Evolutionary conservation across 2,797 vertebrate species (phyloP).

Genomic region (Microctenopoma steveboyesi): DNA sequence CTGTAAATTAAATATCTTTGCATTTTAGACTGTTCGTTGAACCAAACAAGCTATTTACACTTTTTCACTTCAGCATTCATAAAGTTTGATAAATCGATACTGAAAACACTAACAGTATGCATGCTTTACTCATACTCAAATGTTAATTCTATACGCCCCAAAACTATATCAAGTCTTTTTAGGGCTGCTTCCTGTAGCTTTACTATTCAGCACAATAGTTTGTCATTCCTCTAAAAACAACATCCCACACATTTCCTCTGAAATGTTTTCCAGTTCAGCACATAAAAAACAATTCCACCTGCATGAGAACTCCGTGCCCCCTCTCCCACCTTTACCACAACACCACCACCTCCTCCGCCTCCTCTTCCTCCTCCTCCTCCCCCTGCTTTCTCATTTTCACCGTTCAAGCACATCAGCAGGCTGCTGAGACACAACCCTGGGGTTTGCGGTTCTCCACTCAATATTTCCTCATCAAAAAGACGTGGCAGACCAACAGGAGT

Average conservation of each 20-base stretch:
- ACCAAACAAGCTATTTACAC: background rate
- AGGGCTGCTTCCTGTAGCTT: constrained; percentile 40
- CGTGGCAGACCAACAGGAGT: constrained; percentile 59
- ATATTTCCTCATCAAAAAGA: constrained; percentile 74
- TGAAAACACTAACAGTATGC: background rate
- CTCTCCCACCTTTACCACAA: constrained; percentile 69
- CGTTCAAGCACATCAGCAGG: constrained; percentile 65
- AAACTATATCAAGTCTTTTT: constrained; percentile 13
- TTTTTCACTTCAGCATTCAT: background rate
- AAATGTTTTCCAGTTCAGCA: constrained; percentile 74
- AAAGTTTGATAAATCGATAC: background rate
- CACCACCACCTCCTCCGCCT: constrained; percentile 28
- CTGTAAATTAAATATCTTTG: background rate
- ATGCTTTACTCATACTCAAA: background rate
- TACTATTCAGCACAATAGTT: constrained; percentile 46
- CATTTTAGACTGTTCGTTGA: background rate
- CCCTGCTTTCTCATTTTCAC: constrained; percentile 47
- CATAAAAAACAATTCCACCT: constrained; percentile 77
- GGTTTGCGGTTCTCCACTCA: constrained; percentile 68
- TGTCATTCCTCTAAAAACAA: constrained; percentile 53
- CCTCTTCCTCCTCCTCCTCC: constrained; percentile 14
- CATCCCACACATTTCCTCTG: constrained; percentile 66
- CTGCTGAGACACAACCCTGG: constrained; percentile 60
- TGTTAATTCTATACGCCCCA: background rate
- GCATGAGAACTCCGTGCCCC: constrained; percentile 62